A percentile compares a stretch with the other conserved stretches of the same genome.
These are phyloP conservation scores for Proisotoma minuta DNA, from an alignment of 2,888 invertebrate species.

Conservation along the genomic window DNA sequence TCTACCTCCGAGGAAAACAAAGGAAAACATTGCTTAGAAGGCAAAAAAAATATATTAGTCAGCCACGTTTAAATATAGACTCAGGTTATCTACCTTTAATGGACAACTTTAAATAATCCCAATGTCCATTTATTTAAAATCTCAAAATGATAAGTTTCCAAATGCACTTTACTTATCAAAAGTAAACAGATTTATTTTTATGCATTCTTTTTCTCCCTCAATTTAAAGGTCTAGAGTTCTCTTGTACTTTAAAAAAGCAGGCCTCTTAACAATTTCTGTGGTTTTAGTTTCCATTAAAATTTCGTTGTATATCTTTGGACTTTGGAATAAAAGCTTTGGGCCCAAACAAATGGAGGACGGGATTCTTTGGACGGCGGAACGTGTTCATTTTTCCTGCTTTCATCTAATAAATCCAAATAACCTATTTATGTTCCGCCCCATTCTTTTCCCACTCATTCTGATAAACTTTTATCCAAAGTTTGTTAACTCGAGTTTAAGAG, in stretches of 20 bases:
- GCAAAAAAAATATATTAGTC: too few relatives aligned
- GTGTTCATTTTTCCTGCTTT: constrained; percentile 2
- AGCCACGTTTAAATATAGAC: too few relatives aligned
- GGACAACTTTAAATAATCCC: too few relatives aligned
- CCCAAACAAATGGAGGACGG: not conserved
- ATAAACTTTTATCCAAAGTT: constrained; percentile 7
- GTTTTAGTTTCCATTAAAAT: not conserved
- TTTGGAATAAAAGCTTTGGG: too few relatives aligned
- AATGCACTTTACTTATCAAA: too few relatives aligned
- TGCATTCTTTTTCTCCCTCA: not conserved
- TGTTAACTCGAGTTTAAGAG: too few relatives aligned
- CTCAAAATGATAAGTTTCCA: too few relatives aligned
- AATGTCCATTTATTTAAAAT: too few relatives aligned
- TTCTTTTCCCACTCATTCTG: not conserved
- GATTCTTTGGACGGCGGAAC: constrained; percentile 2
- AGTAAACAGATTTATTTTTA: not conserved
- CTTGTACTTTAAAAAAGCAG: too few relatives aligned
- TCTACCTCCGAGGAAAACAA: too few relatives aligned
- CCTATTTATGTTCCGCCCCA: constrained; percentile 14
- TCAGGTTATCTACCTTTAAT: too few relatives aligned
- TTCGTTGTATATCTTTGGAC: not conserved
- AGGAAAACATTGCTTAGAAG: too few relatives aligned
- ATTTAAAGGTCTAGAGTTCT: not conserved
- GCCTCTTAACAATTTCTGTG: not conserved
- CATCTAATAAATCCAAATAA: constrained; percentile 13